Evolutionary conservation across 2,113 vertebrate genomes (phyloP), one percentile per base, ranked within the genome.

Genomic region (Dicentrarchus labrax): DNA sequence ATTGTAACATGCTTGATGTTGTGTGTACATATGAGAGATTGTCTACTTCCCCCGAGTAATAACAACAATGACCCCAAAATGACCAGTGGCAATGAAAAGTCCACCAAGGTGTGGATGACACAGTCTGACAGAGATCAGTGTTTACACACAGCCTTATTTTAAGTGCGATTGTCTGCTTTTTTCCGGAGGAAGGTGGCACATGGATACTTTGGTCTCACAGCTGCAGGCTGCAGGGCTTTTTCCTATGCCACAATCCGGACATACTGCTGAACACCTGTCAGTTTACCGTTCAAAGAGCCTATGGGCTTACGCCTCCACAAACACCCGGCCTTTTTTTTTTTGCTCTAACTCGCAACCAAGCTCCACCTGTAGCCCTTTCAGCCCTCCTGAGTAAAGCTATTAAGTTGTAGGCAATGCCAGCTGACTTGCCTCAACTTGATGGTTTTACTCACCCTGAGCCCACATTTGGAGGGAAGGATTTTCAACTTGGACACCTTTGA

Each of bases 391-490:
- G 56, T 43, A 69, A 86, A 89, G 86, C 78, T 73, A 48, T 84
- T 78, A 73, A 71, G 69, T 71, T 59, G 70, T 13, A 89, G 78
- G 74, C 45, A 45, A 22, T 48, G 89, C 64, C 80, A 85, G 56
- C 71, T 59, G 75, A 83, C 92, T 38, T 88, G 92, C 78, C 84
- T 80, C 68, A 67, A 87, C 92, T 84, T 89, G 93, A 89, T 54
- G 17, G 22, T 72, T 83, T 59, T 83, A 75, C 72, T 88, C 60
- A 59, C 65, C 64, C 45, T 21, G 19, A 85, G 38, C 47, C 30
- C 60, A 73, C 68, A 17, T 76, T 83, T 66, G 39, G 45, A 64
- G 66, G 69, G 22, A 62, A n/a, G 6, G 1, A 21, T 39, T 43
- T 61, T 72, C 56, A 64, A 30, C 54, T 53, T 74, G 53, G 75